Conservation (phyloP, 2,888 invertebrate species). For the Lepidocyrtoides sp. region DNA sequence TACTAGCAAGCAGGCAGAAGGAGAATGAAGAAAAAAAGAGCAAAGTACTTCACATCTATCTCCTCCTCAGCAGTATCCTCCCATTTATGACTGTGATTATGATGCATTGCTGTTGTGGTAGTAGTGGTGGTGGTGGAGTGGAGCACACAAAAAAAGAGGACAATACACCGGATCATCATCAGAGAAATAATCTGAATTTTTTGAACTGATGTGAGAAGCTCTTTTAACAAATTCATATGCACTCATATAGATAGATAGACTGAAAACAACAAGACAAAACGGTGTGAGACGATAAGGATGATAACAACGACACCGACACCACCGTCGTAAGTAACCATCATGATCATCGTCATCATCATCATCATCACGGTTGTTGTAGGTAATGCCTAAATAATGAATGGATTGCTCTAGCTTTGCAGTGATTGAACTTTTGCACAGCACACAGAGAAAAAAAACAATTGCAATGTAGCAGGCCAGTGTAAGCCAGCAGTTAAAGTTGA, state of each 20-base stretch:
- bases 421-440: conserved; percentile 7
- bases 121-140: too few species aligned
- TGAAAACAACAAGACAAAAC: not conserved
- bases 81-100: not conserved
- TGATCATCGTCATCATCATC: not conserved
- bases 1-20: too few species aligned
- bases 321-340: too few species aligned
- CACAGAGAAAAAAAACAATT: conserved; percentile 12
- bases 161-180: conserved; percentile 25
- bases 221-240: not conserved
- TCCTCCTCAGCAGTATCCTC: conserved; percentile 14
- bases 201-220: not conserved
- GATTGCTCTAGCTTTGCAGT: conserved; percentile 17
- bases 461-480: not conserved
- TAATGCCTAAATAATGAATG: conserved; percentile 38
- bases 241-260: too few species aligned
- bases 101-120: conserved; percentile 1
- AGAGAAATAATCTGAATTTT: not conserved
- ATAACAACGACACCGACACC: conserved; percentile 20
- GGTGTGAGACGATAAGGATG: not conserved
- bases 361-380: not conserved
- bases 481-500: not conserved
- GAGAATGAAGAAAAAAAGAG: too few species aligned
- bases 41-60: too few species aligned
- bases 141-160: not conserved